A percentile compares a stretch with the other conserved stretches of the same genome.
phyloP scores from a whole-genome alignment of 2,113 vertebrate species.

The Ascaphus truei region DNA sequence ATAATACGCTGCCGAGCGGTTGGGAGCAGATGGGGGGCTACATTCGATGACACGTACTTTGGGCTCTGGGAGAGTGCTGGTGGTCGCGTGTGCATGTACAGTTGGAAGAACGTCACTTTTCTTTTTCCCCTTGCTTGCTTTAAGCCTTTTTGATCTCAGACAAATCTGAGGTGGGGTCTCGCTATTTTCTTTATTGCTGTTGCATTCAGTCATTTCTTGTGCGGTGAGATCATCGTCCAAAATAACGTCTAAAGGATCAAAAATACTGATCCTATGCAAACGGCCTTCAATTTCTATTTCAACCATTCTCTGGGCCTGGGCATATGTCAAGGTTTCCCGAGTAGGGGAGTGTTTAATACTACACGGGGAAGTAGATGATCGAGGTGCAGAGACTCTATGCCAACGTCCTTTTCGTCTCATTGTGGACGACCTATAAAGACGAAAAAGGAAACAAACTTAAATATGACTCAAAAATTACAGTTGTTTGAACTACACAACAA shows the following conservation, averaged over 20 bases:
- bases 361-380: constrained; percentile 83
- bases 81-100: constrained; percentile 55
- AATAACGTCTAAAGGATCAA: constrained; percentile 86
- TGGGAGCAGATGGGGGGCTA: constrained; percentile 84
- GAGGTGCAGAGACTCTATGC: constrained; percentile 75
- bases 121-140: constrained; percentile 81
- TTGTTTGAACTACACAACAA: no score
- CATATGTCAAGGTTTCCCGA: constrained; percentile 89
- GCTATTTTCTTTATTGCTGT: constrained; percentile 94
- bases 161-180: constrained; percentile 79
- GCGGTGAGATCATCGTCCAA: constrained; percentile 85
- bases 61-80: constrained; percentile 74
- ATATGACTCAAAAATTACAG: no score
- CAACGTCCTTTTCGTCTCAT: constrained; percentile 96
- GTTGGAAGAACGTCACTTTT: constrained; percentile 73
- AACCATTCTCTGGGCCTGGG: constrained; percentile 95
- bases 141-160: constrained; percentile 77
- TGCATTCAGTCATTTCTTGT: constrained; percentile 93
- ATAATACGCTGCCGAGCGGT: constrained; percentile 76
- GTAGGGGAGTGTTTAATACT: constrained; percentile 86
- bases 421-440: constrained; percentile 62
- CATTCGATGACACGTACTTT: constrained; percentile 90
- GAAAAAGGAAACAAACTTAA: no score
- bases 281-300: constrained; percentile 93
- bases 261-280: constrained; percentile 89